Percentiles rank a stretch among this genome's conserved stretches.
phyloP scores from a whole-genome alignment of 2,113 vertebrate genomes.

The Hydropotes inermis region DNA sequence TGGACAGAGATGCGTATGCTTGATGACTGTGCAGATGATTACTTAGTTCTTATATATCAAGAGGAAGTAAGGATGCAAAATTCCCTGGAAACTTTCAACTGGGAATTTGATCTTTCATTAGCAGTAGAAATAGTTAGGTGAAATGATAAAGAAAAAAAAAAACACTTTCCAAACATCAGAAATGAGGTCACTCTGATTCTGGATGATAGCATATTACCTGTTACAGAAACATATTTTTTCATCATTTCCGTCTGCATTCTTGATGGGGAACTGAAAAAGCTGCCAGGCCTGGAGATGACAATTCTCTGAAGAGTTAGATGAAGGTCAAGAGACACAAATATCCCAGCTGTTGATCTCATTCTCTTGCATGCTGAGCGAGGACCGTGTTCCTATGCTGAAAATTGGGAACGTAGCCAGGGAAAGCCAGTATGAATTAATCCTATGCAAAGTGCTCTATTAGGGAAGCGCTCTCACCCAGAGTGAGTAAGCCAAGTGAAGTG shows the following conservation, averaged over 20 bases:
- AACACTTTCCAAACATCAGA: background rate
- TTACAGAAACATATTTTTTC: background rate
- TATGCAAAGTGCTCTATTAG: background rate
- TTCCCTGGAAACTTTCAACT: background rate
- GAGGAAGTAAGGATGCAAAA: background rate
- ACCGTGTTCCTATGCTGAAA: background rate
- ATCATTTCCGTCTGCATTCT: background rate
- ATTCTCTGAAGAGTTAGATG: background rate
- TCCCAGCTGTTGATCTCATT: background rate
- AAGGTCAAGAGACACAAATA: background rate
- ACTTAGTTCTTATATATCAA: background rate
- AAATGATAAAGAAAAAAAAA: background rate
- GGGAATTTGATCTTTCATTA: constrained; percentile 7
- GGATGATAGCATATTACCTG: background rate
- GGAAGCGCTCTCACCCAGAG: background rate
- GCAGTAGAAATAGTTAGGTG: background rate
- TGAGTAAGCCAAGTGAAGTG: background rate
- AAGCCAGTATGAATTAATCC: background rate
- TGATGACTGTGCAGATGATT: background rate
- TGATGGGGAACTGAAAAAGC: background rate
- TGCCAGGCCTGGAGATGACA: background rate
- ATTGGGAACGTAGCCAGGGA: background rate
- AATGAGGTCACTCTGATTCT: background rate
- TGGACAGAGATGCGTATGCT: background rate
- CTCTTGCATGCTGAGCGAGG: background rate